A percentile compares a stretch with the other conserved stretches of the same genome.
These are phyloP conservation scores for Pyrgus malvae DNA, from an alignment of 2,888 invertebrate genomes.

Conservation along the genomic window DNA sequence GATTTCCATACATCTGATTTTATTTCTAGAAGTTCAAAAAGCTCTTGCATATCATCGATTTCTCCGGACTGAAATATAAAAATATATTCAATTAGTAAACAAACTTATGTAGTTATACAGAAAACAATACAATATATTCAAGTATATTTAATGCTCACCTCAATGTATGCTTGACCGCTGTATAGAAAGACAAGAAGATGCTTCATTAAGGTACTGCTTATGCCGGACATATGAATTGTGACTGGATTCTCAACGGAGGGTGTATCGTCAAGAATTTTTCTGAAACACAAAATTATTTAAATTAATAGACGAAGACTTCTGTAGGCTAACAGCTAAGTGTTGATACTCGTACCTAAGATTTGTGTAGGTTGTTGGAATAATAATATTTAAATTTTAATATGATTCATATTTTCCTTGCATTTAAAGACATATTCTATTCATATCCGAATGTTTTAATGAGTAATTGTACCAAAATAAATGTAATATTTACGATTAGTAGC, in stretches of 20 bases:
- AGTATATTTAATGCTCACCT: conserved; percentile 74
- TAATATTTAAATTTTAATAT: too few relatives aligned
- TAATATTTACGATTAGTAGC: too few relatives aligned
- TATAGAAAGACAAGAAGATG: conserved; percentile 92
- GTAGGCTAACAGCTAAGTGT: too few relatives aligned
- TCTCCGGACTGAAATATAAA: conserved; percentile 85
- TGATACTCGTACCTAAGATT: too few relatives aligned
- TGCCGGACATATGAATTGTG: conserved; percentile 92
- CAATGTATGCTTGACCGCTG: conserved; percentile 91
- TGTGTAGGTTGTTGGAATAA: too few relatives aligned
- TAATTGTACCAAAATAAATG: too few relatives aligned
- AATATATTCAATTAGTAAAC: conserved; percentile 5
- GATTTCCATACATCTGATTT: conserved; percentile 90
- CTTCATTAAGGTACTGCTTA: conserved; percentile 89
- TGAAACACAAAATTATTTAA: conserved; percentile 47
- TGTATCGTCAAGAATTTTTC: conserved; percentile 87
- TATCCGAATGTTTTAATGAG: too few relatives aligned
- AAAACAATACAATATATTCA: background rate
- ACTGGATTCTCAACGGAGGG: conserved; percentile 86
- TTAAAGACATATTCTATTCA: too few relatives aligned
- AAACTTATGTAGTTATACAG: background rate
- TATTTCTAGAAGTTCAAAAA: conserved; percentile 91
- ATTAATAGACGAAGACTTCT: too few relatives aligned
- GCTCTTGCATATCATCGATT: conserved; percentile 90
- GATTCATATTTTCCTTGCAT: too few relatives aligned